Conservation (phyloP, 2,113 vertebrate species). For the Oncorhynchus nerka region DNA sequence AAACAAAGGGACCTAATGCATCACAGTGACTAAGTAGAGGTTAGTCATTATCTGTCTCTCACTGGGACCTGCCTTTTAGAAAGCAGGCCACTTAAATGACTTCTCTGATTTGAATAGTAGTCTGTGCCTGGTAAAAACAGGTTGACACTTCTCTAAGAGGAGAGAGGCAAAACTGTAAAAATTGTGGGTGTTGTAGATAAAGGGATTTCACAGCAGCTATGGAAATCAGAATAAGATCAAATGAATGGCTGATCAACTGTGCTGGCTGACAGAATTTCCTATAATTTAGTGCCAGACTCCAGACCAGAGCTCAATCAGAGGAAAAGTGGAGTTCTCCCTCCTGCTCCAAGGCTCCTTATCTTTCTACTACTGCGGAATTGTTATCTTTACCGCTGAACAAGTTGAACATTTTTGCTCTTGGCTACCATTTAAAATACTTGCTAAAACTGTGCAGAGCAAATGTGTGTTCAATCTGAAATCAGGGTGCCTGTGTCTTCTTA, state of each 20-base stretch:
- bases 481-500: slow-evolving; percentile 7
- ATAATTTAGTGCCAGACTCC: slow-evolving; percentile 35
- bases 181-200: slow-evolving; percentile 31
- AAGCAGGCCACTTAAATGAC: background rate
- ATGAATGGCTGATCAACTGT: slow-evolving; percentile 37
- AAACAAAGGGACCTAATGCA: background rate
- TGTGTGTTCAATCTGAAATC: slow-evolving; percentile 6
- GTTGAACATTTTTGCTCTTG: slow-evolving; percentile 33
- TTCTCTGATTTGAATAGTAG: slow-evolving; percentile 1
- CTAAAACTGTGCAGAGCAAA: background rate
- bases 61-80: background rate
- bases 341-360: slow-evolving; percentile 32
- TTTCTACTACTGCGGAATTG: slow-evolving; percentile 37
- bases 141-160: background rate
- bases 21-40: slow-evolving; percentile 2
- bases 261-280: slow-evolving; percentile 6
- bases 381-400: slow-evolving; percentile 19
- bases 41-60: background rate
- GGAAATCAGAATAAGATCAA: slow-evolving; percentile 40
- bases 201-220: slow-evolving; percentile 27
- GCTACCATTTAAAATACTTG: background rate
- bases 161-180: background rate
- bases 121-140: background rate
- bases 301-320: slow-evolving; percentile 4
- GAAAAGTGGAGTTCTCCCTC: slow-evolving; percentile 21